phyloP scores from a whole-genome alignment of 2,113 vertebrate genomes.

The Paedocypris sp. region DNA sequence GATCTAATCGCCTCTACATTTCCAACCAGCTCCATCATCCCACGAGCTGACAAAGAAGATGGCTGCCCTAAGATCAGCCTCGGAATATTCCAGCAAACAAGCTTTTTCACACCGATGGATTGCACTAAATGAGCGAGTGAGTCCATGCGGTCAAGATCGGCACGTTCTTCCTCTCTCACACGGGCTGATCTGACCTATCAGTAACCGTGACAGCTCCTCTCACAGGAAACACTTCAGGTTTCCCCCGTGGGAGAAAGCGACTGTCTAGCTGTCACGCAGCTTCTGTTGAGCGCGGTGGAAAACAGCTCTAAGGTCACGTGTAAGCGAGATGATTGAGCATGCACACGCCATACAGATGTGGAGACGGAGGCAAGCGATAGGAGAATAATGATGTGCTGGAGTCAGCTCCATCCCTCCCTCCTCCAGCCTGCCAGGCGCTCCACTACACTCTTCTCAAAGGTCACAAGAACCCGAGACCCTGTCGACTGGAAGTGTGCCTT shows the following conservation, averaged over 20 bases:
- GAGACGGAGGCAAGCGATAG: background rate
- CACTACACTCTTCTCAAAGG: background rate
- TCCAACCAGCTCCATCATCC: too few relatives aligned
- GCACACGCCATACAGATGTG: background rate
- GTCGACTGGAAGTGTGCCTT: constrained; percentile 29
- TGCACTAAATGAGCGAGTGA: too few relatives aligned
- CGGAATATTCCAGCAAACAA: too few relatives aligned
- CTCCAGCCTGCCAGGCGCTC: background rate
- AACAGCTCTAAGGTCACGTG: background rate
- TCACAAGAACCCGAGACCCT: background rate
- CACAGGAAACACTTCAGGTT: constrained; percentile 35
- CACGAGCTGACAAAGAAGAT: too few relatives aligned
- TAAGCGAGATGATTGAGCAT: background rate
- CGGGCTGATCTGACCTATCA: constrained; percentile 22
- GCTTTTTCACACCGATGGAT: too few relatives aligned
- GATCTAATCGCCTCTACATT: too few relatives aligned
- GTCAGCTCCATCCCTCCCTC: background rate
- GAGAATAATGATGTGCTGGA: background rate
- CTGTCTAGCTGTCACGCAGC: constrained; percentile 33
- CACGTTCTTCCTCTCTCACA: background rate
- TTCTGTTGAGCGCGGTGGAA: background rate
- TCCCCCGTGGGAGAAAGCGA: constrained; percentile 23
- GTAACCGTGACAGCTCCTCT: constrained; percentile 43
- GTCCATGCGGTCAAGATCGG: background rate
- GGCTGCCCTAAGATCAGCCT: too few relatives aligned